These are phyloP conservation scores for Thaumetopoea pityocampa DNA, from an alignment of 1,140 invertebrate genomes.

Conservation along the genomic window DNA sequence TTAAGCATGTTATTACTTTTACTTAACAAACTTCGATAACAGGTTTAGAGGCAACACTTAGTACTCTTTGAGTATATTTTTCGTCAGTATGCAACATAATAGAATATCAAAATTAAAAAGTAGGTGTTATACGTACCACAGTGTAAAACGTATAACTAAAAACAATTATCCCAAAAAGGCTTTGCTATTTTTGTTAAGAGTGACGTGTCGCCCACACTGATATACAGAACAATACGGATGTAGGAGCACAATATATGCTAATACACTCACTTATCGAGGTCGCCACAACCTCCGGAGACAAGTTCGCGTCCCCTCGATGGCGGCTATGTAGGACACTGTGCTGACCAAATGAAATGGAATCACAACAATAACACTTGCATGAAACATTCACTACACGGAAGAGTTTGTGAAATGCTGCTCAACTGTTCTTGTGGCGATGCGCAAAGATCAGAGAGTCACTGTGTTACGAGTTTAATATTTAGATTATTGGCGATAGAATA, in stretches of 20 bases:
- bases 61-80: too few species aligned
- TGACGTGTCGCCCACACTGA: slow-evolving; percentile 65
- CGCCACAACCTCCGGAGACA: slow-evolving; percentile 46
- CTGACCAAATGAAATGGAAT: slow-evolving; percentile 53
- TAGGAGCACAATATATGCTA: slow-evolving; percentile 50
- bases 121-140: too few species aligned
- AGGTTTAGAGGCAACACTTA: too few species aligned
- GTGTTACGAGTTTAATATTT: slow-evolving; percentile 41
- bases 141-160: not conserved
- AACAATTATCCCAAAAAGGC: slow-evolving; percentile 34
- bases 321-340: slow-evolving; percentile 56
- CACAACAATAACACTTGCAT: slow-evolving; percentile 64
- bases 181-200: slow-evolving; percentile 26
- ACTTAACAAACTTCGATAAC: too few species aligned
- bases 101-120: too few species aligned
- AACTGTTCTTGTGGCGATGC: slow-evolving; percentile 52
- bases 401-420: slow-evolving; percentile 32
- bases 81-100: too few species aligned
- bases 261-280: slow-evolving; percentile 59
- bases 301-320: slow-evolving; percentile 44
- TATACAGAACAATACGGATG: slow-evolving; percentile 40
- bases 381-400: slow-evolving; percentile 48
- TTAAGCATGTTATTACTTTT: too few species aligned
- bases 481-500: slow-evolving; percentile 49
- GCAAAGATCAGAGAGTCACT: slow-evolving; percentile 64